Percentiles rank a stretch among this genome's conserved stretches.
These are phyloP conservation scores for Corythornis vintsioides DNA, from an alignment of 2,113 vertebrate species.

Conservation along the genomic window DNA sequence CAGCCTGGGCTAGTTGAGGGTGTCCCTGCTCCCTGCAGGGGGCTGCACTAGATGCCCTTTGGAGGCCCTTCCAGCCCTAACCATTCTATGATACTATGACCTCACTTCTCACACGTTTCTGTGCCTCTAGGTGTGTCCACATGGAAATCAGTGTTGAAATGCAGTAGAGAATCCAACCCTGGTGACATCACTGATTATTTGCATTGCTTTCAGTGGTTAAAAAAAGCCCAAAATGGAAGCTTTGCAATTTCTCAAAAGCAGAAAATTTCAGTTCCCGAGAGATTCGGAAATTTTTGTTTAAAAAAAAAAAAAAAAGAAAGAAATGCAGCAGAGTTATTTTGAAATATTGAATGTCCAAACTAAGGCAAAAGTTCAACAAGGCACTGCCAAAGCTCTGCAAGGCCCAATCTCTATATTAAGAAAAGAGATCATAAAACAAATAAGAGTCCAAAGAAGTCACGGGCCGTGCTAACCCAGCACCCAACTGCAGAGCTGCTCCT, in stretches of 20 bases:
- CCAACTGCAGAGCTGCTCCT: neutral
- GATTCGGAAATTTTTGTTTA: slow-evolving; percentile 10
- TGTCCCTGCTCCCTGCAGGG: too few species aligned
- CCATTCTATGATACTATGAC: too few species aligned
- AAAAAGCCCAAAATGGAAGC: slow-evolving; percentile 9
- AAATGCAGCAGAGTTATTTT: slow-evolving; percentile 9
- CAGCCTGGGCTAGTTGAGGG: too few species aligned
- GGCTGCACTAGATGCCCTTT: too few species aligned
- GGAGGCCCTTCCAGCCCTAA: too few species aligned
- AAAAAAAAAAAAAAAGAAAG: neutral
- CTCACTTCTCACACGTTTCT: neutral
- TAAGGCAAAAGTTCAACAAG: slow-evolving; percentile 40
- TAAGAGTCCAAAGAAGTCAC: slow-evolving; percentile 3
- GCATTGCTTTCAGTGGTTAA: neutral
- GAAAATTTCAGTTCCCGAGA: slow-evolving; percentile 52
- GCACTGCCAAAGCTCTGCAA: slow-evolving; percentile 19
- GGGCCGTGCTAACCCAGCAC: neutral
- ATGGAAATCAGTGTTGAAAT: neutral
- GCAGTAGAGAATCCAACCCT: neutral
- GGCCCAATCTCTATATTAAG: slow-evolving; percentile 40
- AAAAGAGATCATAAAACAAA: slow-evolving; percentile 43
- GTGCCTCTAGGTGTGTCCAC: rapidly evolving
- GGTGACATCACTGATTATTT: neutral
- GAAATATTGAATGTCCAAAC: slow-evolving; percentile 34
- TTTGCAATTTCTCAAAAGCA: slow-evolving; percentile 45